Evolutionary conservation across 2,888 invertebrate species (phyloP).

Genomic region (Limnephilus rhombicus): DNA sequence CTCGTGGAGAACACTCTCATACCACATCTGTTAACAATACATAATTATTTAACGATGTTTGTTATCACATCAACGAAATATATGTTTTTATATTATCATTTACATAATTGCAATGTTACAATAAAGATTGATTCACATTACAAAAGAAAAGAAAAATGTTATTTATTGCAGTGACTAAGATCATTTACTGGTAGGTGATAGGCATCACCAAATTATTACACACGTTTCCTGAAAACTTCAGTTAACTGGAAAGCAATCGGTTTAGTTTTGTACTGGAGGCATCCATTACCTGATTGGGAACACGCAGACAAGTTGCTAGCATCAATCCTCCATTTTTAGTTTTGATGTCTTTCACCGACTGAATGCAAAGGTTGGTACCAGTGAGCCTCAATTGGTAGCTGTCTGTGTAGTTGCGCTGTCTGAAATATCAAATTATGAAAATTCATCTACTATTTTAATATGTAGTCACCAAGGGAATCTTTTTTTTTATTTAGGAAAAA

Average conservation of each 20-base stretch:
- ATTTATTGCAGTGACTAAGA: too few species aligned
- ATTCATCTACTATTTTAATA: too few species aligned
- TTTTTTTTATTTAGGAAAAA: too few species aligned
- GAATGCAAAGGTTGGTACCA: constrained; percentile 86
- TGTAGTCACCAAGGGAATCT: too few species aligned
- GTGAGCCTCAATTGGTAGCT: constrained; percentile 86
- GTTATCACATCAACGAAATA: too few species aligned
- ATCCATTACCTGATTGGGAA: constrained; percentile 82
- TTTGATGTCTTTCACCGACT: constrained; percentile 86
- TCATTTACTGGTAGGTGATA: too few species aligned
- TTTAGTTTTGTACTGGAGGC: not conserved
- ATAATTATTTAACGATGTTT: not conserved
- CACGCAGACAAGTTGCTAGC: constrained; percentile 83
- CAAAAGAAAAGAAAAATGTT: not conserved
- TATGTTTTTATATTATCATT: too few species aligned
- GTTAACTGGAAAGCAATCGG: too few species aligned
- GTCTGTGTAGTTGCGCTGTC: constrained; percentile 86
- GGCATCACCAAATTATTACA: too few species aligned
- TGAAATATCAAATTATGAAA: constrained; percentile 67
- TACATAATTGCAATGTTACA: too few species aligned
- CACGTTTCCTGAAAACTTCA: too few species aligned
- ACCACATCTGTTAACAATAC: constrained; percentile 83
- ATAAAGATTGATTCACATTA: not conserved
- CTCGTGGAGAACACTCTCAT: constrained; percentile 89
- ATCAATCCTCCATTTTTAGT: constrained; percentile 87